These are phyloP conservation scores for Nipponacmea schrenckii DNA, from an alignment of 2,888 invertebrate species.

Conservation along the genomic window DNA sequence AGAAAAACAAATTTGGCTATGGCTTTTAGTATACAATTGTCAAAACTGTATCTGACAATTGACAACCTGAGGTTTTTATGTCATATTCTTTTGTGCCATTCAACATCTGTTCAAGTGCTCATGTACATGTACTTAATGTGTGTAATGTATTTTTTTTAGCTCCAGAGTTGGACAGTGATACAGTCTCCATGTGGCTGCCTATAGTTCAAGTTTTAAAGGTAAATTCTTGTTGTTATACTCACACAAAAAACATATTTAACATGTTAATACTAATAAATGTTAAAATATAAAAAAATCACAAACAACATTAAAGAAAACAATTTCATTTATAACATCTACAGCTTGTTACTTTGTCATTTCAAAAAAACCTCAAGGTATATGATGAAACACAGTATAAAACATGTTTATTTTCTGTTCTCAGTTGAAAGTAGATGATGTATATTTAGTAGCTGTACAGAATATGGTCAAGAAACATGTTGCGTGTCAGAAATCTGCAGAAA, in stretches of 20 bases:
- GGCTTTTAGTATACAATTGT: too few species aligned
- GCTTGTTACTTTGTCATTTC: not conserved
- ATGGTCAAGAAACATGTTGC: slow-evolving; percentile 45
- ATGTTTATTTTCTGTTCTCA: not conserved
- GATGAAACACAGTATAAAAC: too few species aligned
- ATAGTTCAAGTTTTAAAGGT: slow-evolving; percentile 50
- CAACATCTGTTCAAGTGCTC: too few species aligned
- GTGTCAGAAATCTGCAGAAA: slow-evolving; percentile 26
- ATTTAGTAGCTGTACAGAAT: slow-evolving; percentile 52
- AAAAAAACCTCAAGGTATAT: not conserved
- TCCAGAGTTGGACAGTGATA: slow-evolving; percentile 49
- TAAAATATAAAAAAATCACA: too few species aligned
- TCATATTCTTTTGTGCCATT: too few species aligned
- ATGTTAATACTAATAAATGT: too few species aligned
- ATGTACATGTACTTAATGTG: not conserved
- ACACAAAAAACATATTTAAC: too few species aligned
- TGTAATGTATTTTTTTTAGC: slow-evolving; percentile 36
- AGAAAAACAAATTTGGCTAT: too few species aligned
- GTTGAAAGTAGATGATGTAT: slow-evolving; percentile 50
- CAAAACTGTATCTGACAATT: too few species aligned
- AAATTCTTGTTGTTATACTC: slow-evolving; percentile 17
- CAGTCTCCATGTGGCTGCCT: slow-evolving; percentile 44
- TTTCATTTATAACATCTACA: too few species aligned
- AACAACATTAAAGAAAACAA: too few species aligned
- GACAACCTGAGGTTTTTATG: too few species aligned